A percentile compares a stretch with the other conserved stretches of the same genome.
phyloP scores from a whole-genome alignment of 2,113 vertebrate genomes.

The Actinemys pallida region DNA sequence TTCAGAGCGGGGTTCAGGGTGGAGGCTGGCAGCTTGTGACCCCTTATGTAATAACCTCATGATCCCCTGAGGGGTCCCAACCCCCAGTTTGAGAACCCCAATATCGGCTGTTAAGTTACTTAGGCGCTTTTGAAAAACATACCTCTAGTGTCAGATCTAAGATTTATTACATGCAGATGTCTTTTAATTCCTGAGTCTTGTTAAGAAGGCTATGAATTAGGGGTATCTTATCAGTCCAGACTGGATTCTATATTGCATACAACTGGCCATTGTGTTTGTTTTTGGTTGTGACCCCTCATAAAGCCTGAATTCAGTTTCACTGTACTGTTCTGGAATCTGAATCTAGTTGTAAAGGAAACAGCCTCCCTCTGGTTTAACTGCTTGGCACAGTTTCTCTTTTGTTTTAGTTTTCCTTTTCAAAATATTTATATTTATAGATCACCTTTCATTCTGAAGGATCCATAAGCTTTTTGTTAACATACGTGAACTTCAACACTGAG shows the following conservation, averaged over 20 bases:
- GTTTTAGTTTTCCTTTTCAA: slow-evolving; percentile 18
- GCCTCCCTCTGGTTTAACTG: not conserved
- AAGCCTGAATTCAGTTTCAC: slow-evolving; percentile 1
- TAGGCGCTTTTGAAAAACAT: not conserved
- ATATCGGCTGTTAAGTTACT: not conserved
- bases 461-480: not conserved
- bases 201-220: not conserved
- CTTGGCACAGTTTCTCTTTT: not conserved
- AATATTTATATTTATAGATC: not conserved
- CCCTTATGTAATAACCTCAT: too few species aligned
- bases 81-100: too few species aligned
- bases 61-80: too few species aligned
- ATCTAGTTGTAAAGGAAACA: not conserved
- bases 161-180: not conserved
- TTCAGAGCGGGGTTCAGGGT: too few species aligned
- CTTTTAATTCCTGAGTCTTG: not conserved
- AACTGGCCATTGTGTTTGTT: not conserved
- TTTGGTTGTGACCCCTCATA: not conserved
- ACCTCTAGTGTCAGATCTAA: not conserved
- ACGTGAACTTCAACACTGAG: not conserved
- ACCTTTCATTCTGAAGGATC: not conserved
- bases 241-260: not conserved
- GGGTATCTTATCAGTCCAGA: not conserved
- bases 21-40: too few species aligned
- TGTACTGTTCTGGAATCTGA: not conserved